Percentiles rank a stretch among this genome's conserved stretches.
Evolutionary conservation across 2,113 vertebrate genomes (phyloP).

Genomic region (Pterocles gutturalis): DNA sequence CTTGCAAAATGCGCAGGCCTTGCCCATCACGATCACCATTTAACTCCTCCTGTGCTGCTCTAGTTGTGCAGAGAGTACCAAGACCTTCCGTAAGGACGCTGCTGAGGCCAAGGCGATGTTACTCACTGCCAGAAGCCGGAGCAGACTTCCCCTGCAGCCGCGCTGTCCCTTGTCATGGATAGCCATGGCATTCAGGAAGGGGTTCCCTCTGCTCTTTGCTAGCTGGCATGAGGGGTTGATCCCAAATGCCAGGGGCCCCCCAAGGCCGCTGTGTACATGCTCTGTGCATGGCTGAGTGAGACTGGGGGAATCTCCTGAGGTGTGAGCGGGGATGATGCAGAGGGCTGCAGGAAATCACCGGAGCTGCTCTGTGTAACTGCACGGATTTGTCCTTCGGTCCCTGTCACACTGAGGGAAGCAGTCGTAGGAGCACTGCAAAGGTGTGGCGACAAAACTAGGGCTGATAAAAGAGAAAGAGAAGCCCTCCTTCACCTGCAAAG

Average conservation of each 20-base stretch:
- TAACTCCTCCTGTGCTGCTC: not conserved
- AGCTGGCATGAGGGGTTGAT: fast-evolving
- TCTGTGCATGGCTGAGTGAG: not conserved
- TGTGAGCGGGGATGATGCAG: not conserved
- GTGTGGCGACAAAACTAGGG: not conserved
- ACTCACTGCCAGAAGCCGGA: not conserved
- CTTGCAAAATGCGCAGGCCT: not conserved
- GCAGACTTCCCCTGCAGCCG: not conserved
- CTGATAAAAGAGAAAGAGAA: not conserved
- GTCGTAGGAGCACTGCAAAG: not conserved
- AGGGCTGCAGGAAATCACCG: not conserved
- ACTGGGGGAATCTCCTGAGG: not conserved
- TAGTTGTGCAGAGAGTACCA: not conserved
- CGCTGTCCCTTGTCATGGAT: not conserved
- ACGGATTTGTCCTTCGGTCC: not conserved
- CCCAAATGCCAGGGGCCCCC: fast-evolving
- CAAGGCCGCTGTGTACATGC: fast-evolving
- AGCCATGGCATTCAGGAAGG: not conserved
- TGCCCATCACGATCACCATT: not conserved
- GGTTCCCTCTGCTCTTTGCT: not conserved
- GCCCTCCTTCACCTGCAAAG: not conserved
- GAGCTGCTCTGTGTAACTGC: not conserved
- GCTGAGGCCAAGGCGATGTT: not conserved
- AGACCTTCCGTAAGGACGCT: not conserved
- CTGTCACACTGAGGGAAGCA: not conserved